A percentile compares a stretch with the other conserved stretches of the same genome.
Evolutionary conservation across 2,888 invertebrate species (phyloP).

Genomic region (Protophormia terraenovae): DNA sequence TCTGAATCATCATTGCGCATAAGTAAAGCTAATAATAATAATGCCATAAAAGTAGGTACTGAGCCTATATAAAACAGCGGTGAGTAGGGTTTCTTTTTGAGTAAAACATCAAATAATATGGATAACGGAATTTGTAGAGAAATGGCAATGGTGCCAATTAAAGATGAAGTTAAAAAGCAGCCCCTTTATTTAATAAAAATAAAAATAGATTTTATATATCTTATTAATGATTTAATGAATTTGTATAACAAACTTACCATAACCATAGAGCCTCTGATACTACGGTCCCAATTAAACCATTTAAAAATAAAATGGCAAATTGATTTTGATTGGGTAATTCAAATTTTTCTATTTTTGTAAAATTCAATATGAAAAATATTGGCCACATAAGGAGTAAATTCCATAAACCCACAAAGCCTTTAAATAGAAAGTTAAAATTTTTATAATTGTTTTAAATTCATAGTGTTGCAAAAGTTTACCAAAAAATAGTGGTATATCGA

Average conservation of each 20-base stretch:
- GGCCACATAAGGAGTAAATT: conserved; percentile 95
- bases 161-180: conserved; percentile 94
- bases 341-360: conserved; percentile 90
- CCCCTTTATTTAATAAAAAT: conserved; percentile 85
- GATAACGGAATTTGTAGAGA: conserved; percentile 94
- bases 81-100: conserved; percentile 87
- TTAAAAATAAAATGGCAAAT: conserved; percentile 90
- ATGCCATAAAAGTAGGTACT: conserved; percentile 86
- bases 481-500: conserved; percentile 97
- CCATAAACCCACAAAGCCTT: conserved; percentile 96
- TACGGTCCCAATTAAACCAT: conserved; percentile 95
- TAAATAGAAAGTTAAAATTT: conserved; percentile 69
- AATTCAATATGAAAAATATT: conserved; percentile 92
- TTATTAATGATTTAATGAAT: too few relatives aligned
- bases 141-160: conserved; percentile 93
- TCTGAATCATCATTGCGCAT: conserved; percentile 92
- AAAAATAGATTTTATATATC: neutral
- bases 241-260: conserved; percentile 84
- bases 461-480: conserved; percentile 83
- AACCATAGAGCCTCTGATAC: conserved; percentile 96
- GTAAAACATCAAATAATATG: conserved; percentile 90
- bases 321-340: conserved; percentile 92
- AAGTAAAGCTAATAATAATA: conserved; percentile 84
- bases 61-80: conserved; percentile 89
- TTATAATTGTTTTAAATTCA: neutral